phyloP scores from a whole-genome alignment of 2,797 vertebrate species.

The Sebastes cheni region DNA sequence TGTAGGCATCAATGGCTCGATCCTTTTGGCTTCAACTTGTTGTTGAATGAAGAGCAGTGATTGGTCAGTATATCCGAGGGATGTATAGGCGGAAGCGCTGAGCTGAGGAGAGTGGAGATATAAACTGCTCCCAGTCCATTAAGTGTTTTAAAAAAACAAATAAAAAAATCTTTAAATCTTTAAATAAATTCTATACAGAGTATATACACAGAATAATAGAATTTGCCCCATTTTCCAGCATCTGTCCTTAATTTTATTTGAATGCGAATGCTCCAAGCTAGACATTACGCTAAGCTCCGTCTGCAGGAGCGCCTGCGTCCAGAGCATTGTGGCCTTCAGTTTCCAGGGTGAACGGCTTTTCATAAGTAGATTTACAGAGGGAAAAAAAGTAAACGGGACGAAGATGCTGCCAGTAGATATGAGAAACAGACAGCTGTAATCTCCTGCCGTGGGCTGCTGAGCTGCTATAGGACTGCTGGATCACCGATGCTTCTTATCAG shows the following conservation, averaged over 20 bases:
- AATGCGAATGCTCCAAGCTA: background rate
- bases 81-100: background rate
- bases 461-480: slow-evolving; percentile 46
- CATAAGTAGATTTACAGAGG: slow-evolving; percentile 65
- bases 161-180: background rate
- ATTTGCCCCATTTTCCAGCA: background rate
- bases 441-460: slow-evolving; percentile 63
- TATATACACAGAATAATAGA: background rate
- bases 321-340: slow-evolving; percentile 14
- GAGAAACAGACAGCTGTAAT: slow-evolving; percentile 74
- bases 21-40: background rate
- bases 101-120: background rate
- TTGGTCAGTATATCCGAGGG: background rate
- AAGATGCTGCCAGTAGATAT: slow-evolving; percentile 75
- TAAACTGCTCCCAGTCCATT: background rate
- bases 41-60: background rate
- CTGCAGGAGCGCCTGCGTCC: slow-evolving; percentile 25
- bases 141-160: background rate
- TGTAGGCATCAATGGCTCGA: background rate
- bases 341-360: slow-evolving; percentile 53
- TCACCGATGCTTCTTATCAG: slow-evolving; percentile 56
- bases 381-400: slow-evolving; percentile 51
- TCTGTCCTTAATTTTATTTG: slow-evolving; percentile 29
- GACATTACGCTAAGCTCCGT: slow-evolving; percentile 10
- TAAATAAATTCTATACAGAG: background rate